Conservation (phyloP, 2,888 invertebrate genomes). For the Lochmaea capreae region DNA sequence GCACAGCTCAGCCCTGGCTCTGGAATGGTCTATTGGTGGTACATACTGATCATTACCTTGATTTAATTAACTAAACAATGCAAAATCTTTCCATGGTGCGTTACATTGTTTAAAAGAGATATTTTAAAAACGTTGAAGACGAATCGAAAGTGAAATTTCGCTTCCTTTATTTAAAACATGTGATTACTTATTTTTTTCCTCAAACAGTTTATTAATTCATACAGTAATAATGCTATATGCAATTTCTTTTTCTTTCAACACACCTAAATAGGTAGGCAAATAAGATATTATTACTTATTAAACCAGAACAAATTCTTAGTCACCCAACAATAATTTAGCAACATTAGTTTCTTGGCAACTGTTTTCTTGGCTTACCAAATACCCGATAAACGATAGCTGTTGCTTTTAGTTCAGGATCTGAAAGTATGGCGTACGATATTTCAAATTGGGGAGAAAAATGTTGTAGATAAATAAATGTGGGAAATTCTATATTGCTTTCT, state of each 20-base stretch:
- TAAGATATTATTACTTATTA: constrained; percentile 44
- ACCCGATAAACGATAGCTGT: constrained; percentile 27
- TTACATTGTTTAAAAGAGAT: too few species aligned
- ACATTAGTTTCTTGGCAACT: constrained; percentile 32
- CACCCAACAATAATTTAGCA: constrained; percentile 44
- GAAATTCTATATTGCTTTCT: too few species aligned
- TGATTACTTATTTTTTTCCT: neutral
- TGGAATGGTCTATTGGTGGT: too few species aligned
- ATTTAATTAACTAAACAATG: too few species aligned
- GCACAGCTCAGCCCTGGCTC: too few species aligned
- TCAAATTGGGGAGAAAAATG: neutral
- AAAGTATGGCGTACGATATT: neutral
- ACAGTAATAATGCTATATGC: neutral
- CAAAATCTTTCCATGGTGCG: too few species aligned
- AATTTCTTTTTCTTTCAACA: constrained; percentile 42
- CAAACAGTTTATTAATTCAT: neutral
- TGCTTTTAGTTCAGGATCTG: constrained; percentile 24
- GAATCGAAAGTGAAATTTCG: neutral
- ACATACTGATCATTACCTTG: too few species aligned
- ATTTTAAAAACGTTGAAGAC: neutral
- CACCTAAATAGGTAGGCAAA: constrained; percentile 29
- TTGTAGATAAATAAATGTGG: too few species aligned
- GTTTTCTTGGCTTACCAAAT: constrained; percentile 44
- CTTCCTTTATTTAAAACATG: neutral
- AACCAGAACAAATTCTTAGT: constrained; percentile 46